These are phyloP conservation scores for Campoplex nolae DNA, from an alignment of 2,888 invertebrate genomes.

Conservation along the genomic window DNA sequence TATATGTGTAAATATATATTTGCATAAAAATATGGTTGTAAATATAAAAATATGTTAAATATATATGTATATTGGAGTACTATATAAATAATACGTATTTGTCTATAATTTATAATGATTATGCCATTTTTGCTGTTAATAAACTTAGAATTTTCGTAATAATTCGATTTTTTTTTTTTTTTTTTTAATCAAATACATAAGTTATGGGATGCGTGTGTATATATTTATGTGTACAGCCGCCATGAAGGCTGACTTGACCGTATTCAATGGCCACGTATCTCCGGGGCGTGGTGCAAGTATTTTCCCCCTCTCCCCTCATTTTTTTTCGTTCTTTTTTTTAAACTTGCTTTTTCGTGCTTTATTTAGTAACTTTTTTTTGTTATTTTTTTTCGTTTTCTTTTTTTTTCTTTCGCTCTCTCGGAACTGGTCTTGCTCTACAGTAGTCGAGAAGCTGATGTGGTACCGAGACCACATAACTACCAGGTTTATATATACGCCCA, in stretches of 20 bases:
- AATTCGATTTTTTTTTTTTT: background rate
- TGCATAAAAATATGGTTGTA: background rate
- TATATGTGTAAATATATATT: too few species aligned
- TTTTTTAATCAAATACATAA: background rate
- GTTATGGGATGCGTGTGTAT: background rate
- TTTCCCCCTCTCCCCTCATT: constrained; percentile 70
- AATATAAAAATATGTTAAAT: background rate
- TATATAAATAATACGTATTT: background rate
- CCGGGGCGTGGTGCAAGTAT: constrained; percentile 80
- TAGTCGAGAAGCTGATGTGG: constrained; percentile 56
- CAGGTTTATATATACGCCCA: constrained; percentile 36
- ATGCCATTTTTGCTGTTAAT: background rate
- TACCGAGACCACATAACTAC: constrained; percentile 53
- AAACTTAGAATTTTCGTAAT: background rate
- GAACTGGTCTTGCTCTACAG: constrained; percentile 40
- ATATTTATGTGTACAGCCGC: constrained; percentile 8
- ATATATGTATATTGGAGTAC: background rate
- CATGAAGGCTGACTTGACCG: constrained; percentile 37
- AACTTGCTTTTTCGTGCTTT: constrained; percentile 15
- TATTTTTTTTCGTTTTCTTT: background rate
- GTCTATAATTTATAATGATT: background rate
- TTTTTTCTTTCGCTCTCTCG: background rate
- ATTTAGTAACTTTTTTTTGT: constrained; percentile 9
- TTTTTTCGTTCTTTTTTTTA: constrained; percentile 16
- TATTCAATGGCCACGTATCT: constrained; percentile 73